phyloP scores from a whole-genome alignment of 2,113 vertebrate genomes.

The Rhombomys opimus region DNA sequence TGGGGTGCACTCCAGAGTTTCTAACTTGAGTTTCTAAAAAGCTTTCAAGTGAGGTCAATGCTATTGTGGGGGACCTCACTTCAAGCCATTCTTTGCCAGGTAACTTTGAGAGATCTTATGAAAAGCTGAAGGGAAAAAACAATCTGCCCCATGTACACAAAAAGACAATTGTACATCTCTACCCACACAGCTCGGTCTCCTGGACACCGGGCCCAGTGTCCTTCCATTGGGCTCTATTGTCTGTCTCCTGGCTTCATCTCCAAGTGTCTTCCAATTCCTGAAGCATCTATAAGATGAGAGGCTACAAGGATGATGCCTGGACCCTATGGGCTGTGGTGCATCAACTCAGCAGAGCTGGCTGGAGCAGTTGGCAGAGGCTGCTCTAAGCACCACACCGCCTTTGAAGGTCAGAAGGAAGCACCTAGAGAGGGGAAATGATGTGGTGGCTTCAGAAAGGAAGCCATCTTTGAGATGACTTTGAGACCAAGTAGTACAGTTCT shows the following conservation, averaged over 20 bases:
- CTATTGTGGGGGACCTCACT: neutral
- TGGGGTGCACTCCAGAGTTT: neutral
- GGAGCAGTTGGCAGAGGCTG: neutral
- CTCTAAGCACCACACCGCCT: neutral
- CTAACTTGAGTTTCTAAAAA: neutral
- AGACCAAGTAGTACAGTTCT: neutral
- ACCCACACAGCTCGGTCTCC: neutral
- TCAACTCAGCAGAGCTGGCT: neutral
- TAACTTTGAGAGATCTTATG: neutral
- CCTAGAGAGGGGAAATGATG: neutral
- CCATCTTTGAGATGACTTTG: constrained; percentile 9
- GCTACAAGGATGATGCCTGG: neutral
- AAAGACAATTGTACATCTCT: neutral
- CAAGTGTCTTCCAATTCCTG: neutral
- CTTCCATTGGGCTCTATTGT: neutral
- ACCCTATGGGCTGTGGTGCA: neutral
- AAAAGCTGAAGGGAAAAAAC: neutral
- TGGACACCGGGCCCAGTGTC: neutral
- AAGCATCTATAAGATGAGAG: neutral
- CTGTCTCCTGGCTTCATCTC: neutral
- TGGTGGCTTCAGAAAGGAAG: neutral
- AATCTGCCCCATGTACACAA: neutral
- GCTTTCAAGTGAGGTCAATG: neutral
- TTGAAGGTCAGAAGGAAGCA: constrained; percentile 58
- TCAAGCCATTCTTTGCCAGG: neutral